A percentile compares a stretch with the other conserved stretches of the same genome.
Evolutionary conservation across 2,888 invertebrate genomes (phyloP).

Genomic region (Scaptodrosophila latifasciaeformis): DNA sequence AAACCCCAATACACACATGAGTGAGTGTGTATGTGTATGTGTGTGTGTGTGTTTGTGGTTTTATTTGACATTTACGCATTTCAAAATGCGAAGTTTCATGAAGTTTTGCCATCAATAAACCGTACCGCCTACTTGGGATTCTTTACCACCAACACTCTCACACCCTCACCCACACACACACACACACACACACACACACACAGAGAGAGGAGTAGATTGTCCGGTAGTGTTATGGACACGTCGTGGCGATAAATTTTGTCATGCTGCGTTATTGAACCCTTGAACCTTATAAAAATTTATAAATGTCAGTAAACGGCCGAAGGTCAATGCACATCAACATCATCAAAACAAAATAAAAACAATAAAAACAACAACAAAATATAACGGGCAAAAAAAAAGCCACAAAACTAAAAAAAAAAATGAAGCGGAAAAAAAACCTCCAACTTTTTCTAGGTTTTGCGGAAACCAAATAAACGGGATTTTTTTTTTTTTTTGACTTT

Average conservation of each 20-base stretch:
- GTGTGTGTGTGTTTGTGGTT: slow-evolving; percentile 10
- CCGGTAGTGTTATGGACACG: no score
- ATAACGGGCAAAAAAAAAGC: no score
- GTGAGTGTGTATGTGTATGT: neutral
- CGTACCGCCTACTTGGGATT: neutral
- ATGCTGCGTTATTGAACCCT: slow-evolving; percentile 52
- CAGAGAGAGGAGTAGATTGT: no score
- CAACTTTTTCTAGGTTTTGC: no score
- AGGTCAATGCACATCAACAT: slow-evolving; percentile 29
- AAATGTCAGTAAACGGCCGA: slow-evolving; percentile 45
- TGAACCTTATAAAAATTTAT: slow-evolving; percentile 46
- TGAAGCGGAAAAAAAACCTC: no score
- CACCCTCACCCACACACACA: no score
- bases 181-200: no score
- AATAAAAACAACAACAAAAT: slow-evolving; percentile 12
- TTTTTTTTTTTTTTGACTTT: no score
- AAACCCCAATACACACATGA: no score
- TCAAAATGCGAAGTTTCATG: slow-evolving; percentile 53
- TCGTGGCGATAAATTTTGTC: slow-evolving; percentile 50
- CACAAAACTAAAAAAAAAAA: no score
- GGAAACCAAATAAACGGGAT: no score
- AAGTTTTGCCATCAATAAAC: slow-evolving; percentile 59
- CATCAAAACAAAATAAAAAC: neutral
- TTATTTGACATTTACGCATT: slow-evolving; percentile 58
- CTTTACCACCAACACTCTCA: slow-evolving; percentile 1